Conservation (phyloP, 2,797 vertebrate genomes). For the Eulemur albifrons region DNA sequence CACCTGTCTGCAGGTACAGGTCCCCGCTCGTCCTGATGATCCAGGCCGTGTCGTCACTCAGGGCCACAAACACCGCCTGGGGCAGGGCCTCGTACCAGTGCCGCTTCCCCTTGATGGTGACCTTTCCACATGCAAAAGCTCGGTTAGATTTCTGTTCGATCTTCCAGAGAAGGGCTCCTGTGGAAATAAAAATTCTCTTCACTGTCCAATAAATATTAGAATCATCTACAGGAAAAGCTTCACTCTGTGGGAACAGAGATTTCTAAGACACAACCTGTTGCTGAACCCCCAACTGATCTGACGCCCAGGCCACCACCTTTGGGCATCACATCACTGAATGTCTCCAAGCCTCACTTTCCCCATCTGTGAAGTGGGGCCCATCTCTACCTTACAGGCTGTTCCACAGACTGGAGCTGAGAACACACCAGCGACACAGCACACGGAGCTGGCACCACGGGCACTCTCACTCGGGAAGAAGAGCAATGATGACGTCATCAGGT, state of each 20-base stretch:
- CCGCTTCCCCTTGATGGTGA: slow-evolving; percentile 93
- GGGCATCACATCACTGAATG: accelerated
- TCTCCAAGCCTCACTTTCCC: not conserved
- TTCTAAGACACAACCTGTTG: not conserved
- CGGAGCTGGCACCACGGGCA: not conserved
- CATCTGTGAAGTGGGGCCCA: not conserved
- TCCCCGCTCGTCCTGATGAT: slow-evolving; percentile 96
- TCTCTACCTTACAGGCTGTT: not conserved
- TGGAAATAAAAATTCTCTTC: not conserved
- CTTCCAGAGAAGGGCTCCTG: slow-evolving; percentile 97
- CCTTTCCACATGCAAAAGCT: slow-evolving; percentile 96
- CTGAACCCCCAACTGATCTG: accelerated
- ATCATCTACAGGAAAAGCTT: not conserved
- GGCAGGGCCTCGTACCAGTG: slow-evolving; percentile 98
- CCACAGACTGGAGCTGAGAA: not conserved
- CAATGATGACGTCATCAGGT: accelerated
- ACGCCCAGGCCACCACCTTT: not conserved
- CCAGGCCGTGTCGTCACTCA: slow-evolving; percentile 96
- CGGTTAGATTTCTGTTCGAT: slow-evolving; percentile 96
- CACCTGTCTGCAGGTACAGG: slow-evolving; percentile 96
- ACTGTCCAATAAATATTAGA: not conserved
- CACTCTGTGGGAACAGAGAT: no score
- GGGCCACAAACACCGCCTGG: slow-evolving; percentile 91
- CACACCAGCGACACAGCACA: accelerated
- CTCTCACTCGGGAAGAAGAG: accelerated